Conservation (phyloP, 2,888 invertebrate genomes). For the Danaus chrysippus region DNA sequence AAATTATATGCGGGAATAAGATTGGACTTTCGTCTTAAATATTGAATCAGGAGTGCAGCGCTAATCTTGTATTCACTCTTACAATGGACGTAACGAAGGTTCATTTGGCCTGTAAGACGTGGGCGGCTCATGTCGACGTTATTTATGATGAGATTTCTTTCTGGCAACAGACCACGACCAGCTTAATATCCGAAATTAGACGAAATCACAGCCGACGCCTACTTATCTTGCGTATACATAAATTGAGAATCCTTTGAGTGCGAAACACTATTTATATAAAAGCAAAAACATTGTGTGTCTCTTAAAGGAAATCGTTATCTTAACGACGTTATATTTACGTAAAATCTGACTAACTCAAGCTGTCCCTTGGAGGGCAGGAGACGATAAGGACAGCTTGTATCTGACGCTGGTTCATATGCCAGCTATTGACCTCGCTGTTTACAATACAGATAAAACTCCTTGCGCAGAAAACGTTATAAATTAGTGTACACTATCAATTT, state of each 20-base stretch:
- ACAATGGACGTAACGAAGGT: constrained; percentile 78
- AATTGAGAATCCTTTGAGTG: constrained; percentile 54
- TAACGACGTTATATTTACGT: constrained; percentile 73
- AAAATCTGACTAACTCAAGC: constrained; percentile 70
- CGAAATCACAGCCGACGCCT: constrained; percentile 23
- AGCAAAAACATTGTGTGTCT: constrained; percentile 60
- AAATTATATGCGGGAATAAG: constrained; percentile 7
- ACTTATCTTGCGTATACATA: constrained; percentile 28
- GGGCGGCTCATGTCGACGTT: constrained; percentile 76
- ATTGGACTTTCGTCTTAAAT: constrained; percentile 64
- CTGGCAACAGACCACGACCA: constrained; percentile 40
- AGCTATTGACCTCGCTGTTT: constrained; percentile 75
- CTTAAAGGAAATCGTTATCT: constrained; percentile 74
- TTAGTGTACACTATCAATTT: constrained; percentile 56
- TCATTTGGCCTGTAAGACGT: constrained; percentile 75
- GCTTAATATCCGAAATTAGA: constrained; percentile 23
- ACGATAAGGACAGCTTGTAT: constrained; percentile 67
- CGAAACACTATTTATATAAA: constrained; percentile 59
- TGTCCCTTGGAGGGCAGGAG: constrained; percentile 62
- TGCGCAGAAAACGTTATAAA: constrained; percentile 59
- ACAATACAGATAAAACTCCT: constrained; percentile 53
- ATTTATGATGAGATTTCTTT: constrained; percentile 67
- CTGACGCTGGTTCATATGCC: constrained; percentile 64
- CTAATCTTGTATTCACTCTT: constrained; percentile 73
- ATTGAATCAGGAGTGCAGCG: constrained; percentile 75